Base-by-base conservation (phyloP, 92 coral and sea anemone species). In the Parazoanthus atlanticus region DNA sequence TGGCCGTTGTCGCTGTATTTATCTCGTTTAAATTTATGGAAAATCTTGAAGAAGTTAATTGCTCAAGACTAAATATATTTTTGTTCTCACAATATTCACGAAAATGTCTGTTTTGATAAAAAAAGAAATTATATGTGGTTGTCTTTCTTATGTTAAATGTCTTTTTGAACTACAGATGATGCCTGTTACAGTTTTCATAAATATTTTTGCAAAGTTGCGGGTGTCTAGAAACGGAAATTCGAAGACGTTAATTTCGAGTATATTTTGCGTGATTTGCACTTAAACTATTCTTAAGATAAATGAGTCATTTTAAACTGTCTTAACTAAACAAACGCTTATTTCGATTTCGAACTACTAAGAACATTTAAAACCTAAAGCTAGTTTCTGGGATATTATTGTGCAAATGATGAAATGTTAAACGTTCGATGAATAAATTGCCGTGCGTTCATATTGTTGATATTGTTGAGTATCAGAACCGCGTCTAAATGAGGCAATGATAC, bases 401-500 rank as follows among this genome's bases (percentile, higher is more conserved):
- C 21, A n/a, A n/a, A n/a, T n/a, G n/a, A n/a, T n/a, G n/a, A 28
- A 29, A 9, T 33, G 21, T 6, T 47, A 13, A 11, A 43, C 19
- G 43, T 21, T 54, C 46, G 36, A 56, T 80, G 84, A 80, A 80
- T 80, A 56, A 52, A 52, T 80, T 56, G n/a, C 8, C 28, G 58
- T 52, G 21, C 58, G 15, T 61, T 61, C 19, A 16, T 78, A 34
- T 52, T 52, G 78, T 71, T 28, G 66, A 84, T 70, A 70, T 70
- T 70, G 67, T 84, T 46, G 11, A 69, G 21, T 32, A 70, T 28
- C 40, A 61, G 30, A 61, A 32, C 72, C 46, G 73, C 70, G 31
- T 84, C 87, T 84, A 84, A 71, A 84, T 41, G 66, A 69, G 87
- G 87, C 31, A 70, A 84, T 84, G 87, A 84, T 84, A 58, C 25